Percentiles rank a stretch among this genome's conserved stretches.
Conservation (phyloP, 2,797 vertebrate genomes). For the Erethizon dorsatum region DNA sequence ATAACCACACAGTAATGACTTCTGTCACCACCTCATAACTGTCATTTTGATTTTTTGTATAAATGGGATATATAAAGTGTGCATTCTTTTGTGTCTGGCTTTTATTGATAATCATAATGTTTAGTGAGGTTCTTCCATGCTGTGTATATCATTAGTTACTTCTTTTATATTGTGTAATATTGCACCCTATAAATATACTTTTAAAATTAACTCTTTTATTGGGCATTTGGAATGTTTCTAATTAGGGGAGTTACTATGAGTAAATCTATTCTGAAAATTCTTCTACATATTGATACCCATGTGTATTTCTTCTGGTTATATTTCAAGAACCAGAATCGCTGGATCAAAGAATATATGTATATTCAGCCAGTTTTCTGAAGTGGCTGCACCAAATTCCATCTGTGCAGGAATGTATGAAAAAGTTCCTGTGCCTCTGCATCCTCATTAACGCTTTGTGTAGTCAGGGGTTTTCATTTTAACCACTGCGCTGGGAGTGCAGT, state of each 20-base stretch:
- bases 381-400: neutral
- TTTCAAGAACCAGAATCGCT: neutral
- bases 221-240: neutral
- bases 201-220: neutral
- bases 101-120: neutral
- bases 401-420: neutral
- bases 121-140: neutral
- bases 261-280: constrained; percentile 11
- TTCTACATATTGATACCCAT: neutral
- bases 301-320: neutral
- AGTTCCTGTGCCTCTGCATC: neutral
- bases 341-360: neutral
- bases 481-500: neutral
- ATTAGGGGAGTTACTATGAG: neutral
- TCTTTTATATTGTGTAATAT: neutral
- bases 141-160: neutral
- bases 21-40: neutral
- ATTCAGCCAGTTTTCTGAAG: neutral
- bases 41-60: constrained; percentile 24
- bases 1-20: neutral
- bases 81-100: neutral
- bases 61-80: neutral
- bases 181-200: neutral
- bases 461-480: neutral
- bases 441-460: neutral